Evolutionary conservation across 1,140 invertebrate species (phyloP), one percentile per base, ranked within the genome.

Genomic region (Proales similis): DNA sequence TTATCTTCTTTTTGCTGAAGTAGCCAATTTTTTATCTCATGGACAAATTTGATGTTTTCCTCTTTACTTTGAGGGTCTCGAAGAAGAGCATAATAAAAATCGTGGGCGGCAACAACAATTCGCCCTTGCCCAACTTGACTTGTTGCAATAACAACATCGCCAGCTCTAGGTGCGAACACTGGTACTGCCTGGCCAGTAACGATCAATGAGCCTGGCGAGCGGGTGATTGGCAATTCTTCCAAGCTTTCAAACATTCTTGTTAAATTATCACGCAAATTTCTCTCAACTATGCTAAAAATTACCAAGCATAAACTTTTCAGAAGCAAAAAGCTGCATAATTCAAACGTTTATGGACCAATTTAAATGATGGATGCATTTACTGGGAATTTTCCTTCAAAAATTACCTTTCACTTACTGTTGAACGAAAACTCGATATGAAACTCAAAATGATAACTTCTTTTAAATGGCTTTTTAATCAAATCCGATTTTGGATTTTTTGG

Each of bases 211-310:
- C 51, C 51, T 3, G 51, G 51, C 9, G 1, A 57, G 20, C 30
- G 39, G 19, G 51, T 36, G 2, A 42, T 57, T 42, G 51, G 51
- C 17, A 57, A 29, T 42, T 57, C 30, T 11, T 57, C 36, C 24
- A 57, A 26, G 19, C 38, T 14, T 7, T 57, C 2, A 9, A 57
- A 42, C 17, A 57, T 57, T 57, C n/a, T n/a, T n/a, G n/a, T n/a
- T n/a, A n/a, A n/a, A n/a, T n/a, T n/a, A n/a, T n/a, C n/a, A n/a
- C n/a, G n/a, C n/a, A n/a, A n/a, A n/a, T n/a, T n/a, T n/a, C n/a
- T n/a, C n/a, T n/a, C n/a, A n/a, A n/a, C n/a, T n/a, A n/a, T n/a
- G n/a, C n/a, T n/a, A n/a, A n/a, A n/a, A n/a, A n/a, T n/a, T n/a
- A n/a, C n/a, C n/a, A n/a, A n/a, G n/a, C n/a, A n/a, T n/a, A n/a